Percentiles rank a stretch among this genome's conserved stretches.
These are phyloP conservation scores for Suillia variegata DNA, from an alignment of 2,888 invertebrate genomes.

Conservation along the genomic window DNA sequence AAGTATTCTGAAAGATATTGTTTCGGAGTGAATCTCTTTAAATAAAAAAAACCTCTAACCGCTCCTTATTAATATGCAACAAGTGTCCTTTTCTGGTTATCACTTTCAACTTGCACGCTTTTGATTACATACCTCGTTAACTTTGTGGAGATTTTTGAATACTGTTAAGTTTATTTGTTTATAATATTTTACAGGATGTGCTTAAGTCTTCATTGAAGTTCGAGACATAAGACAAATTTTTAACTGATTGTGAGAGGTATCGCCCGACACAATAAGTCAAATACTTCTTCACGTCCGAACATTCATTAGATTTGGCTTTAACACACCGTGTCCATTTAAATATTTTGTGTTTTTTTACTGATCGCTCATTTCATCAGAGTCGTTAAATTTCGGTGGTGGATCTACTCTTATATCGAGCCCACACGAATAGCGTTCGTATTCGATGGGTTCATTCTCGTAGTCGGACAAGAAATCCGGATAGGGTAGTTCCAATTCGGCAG, in stretches of 20 bases:
- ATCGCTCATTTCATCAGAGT: constrained; percentile 67
- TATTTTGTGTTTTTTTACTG: constrained; percentile 34
- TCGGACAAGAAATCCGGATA: constrained; percentile 62
- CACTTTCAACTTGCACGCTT: not conserved
- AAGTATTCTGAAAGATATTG: too few species aligned
- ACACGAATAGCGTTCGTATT: constrained; percentile 72
- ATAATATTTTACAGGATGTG: not conserved
- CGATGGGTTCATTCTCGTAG: constrained; percentile 64
- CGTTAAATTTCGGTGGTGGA: constrained; percentile 79
- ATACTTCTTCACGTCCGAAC: not conserved
- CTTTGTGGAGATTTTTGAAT: not conserved
- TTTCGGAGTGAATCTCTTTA: too few species aligned
- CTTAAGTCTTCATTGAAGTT: too few species aligned
- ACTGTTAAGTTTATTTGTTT: not conserved
- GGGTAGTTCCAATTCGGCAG: constrained; percentile 63
- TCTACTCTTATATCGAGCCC: constrained; percentile 78
- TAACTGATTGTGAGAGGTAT: too few species aligned
- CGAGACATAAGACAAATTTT: too few species aligned
- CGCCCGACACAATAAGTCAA: too few species aligned
- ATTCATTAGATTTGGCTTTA: too few species aligned
- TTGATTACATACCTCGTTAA: not conserved
- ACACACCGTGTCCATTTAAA: too few species aligned
- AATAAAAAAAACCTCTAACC: too few species aligned
- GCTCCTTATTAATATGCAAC: too few species aligned
- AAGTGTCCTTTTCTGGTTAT: too few species aligned